Conservation (phyloP, 2,797 vertebrate genomes). For the Antennarius maculatus region DNA sequence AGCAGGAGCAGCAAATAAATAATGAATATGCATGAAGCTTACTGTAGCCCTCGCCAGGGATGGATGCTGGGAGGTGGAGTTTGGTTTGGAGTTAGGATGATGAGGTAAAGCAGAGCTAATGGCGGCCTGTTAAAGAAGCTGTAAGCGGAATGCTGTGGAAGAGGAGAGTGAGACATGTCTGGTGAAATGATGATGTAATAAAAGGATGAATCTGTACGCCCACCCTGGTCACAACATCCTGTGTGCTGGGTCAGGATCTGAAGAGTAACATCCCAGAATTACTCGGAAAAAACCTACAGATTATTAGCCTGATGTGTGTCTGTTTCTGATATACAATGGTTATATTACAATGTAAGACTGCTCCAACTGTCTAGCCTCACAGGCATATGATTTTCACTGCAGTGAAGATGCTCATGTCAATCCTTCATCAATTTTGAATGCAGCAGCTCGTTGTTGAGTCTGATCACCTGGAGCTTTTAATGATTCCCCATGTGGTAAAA, state of each 20-base stretch:
- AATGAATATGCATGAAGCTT: conserved; percentile 57
- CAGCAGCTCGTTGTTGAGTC: not conserved
- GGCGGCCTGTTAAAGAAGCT: conserved; percentile 78
- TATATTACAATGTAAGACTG: no score
- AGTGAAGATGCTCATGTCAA: not conserved
- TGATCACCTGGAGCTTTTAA: no score
- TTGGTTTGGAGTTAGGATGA: conserved; percentile 64
- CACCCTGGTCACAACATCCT: not conserved
- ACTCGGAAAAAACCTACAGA: not conserved
- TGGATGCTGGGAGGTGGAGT: conserved; percentile 68
- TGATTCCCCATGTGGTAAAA: no score
- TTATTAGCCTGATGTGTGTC: not conserved
- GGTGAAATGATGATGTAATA: conserved; percentile 60
- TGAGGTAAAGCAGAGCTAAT: conserved; percentile 76
- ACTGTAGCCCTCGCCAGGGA: conserved; percentile 79
- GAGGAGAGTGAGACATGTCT: conserved; percentile 78
- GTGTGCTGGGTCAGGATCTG: not conserved
- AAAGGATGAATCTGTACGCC: conserved; percentile 33
- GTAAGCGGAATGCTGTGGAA: conserved; percentile 80
- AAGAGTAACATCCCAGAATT: conserved; percentile 34
- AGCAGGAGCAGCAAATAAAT: conserved; percentile 2
- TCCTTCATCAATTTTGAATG: not conserved
- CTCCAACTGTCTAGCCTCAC: no score
- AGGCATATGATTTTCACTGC: not conserved
- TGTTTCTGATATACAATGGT: not conserved